Evolutionary conservation across 2,113 vertebrate species (phyloP), one percentile per base, ranked within the genome.

Genomic region (Callopanchax toddi): DNA sequence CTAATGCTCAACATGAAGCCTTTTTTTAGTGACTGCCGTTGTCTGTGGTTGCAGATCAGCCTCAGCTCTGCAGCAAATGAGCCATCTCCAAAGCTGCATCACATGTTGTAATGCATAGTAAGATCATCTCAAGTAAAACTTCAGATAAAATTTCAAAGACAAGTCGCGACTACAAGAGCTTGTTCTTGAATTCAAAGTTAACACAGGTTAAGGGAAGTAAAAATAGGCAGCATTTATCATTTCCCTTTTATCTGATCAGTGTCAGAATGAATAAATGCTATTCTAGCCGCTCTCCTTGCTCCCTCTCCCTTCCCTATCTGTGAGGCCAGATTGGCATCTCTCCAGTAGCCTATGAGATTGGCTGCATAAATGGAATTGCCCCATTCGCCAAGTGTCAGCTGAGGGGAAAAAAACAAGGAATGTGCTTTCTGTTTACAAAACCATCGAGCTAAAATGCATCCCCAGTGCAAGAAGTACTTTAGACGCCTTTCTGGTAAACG

Each of bases 231-330:
- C 79, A 89, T 91, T 87, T 78, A 91, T 91, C 90, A 87, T 88
- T 87, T 87, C 73, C 87, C 71, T 73, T 84, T 88, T 86, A 90
- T 89, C 86, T 88, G 87, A 91, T 91, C 87, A 83, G 78, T 87
- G 87, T 88, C 87, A 87, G 83, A 83, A 82, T 87, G 86, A 88
- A 89, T 89, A 89, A 90, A 90, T 78, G 84, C 80, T 84, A 76
- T 82, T 84, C 74, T 53, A 65, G 60, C 68, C 21, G 10, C 60
- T 82, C 81, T 45, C 70, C 36, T 57, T 76, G 54, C 74, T 76
- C 61, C 62, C 82, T 69, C 71, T 86, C 79, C 79, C 71, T 67
- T 80, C 54, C 83, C 75, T 84, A 68, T 87, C 87, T 85, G 70
- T 46, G 75, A 83, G 71, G 68, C 59, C 61, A 85, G 85, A 86